These are phyloP conservation scores for Papilio machaon DNA, from an alignment of 1,140 invertebrate genomes.

Conservation along the genomic window DNA sequence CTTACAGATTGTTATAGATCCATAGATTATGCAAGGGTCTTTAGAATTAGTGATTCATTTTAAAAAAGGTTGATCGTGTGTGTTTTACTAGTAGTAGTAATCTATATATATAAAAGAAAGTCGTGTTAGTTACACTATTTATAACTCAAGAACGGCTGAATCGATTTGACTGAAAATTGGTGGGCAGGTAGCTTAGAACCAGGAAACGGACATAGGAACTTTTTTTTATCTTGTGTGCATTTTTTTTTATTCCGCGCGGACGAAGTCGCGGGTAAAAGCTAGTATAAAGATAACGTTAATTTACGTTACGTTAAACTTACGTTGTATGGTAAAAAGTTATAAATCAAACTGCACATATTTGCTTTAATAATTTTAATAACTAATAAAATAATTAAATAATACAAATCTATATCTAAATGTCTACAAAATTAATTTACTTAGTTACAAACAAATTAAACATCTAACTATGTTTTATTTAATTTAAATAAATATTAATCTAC, in stretches of 20 bases:
- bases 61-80: background rate
- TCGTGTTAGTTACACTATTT: no score
- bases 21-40: background rate
- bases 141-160: no score
- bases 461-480: slow-evolving; percentile 29
- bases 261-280: no score
- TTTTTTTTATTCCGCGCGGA: no score
- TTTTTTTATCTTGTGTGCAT: no score
- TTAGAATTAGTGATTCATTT: background rate
- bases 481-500: slow-evolving; percentile 23
- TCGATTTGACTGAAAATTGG: no score
- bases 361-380: background rate
- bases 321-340: background rate
- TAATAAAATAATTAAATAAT: background rate
- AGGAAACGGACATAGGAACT: no score
- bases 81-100: background rate
- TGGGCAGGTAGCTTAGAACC: no score
- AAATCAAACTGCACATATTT: background rate
- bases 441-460: slow-evolving; percentile 1
- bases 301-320: no score
- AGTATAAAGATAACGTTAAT: no score
- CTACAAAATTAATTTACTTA: background rate
- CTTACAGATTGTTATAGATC: background rate
- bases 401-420: background rate
- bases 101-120: no score